Evolutionary conservation across 2,113 vertebrate genomes (phyloP), one percentile per base, ranked within the genome.

Genomic region (Seriola aureovittata): DNA sequence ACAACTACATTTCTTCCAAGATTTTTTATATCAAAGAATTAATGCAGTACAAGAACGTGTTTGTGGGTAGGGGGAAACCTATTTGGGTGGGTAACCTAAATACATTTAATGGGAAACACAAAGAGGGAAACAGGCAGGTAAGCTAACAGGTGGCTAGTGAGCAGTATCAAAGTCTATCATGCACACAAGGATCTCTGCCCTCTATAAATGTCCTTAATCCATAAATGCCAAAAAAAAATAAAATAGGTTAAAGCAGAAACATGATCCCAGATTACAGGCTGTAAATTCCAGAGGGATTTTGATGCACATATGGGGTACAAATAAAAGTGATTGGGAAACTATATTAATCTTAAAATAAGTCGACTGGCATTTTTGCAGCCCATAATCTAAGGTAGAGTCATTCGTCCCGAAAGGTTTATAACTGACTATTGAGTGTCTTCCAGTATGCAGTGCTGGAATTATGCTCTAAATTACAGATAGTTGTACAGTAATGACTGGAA

Each of bases 371-470:
- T 32, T 54, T 57, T 82, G 19, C 68, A 81, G 32, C 42, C 58
- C 58, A 64, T 64, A 64, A 77, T 85, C 32, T 72, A 60, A 1
- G 34, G 40, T 66, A 25, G 5, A 59, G 44, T 46, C 21, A 0
- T 62, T 77, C 4, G 17, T 73, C 50, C 70, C 16, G 57, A 25
- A 75, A 71, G 32, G 34, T 52, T 69, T 65, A 8, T 71, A 29
- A 3, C 23, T 69, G 32, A 69, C 55, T 40, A 4, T 32, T 67
- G 36, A n/a, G 50, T 46, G 36, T 58, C 50, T 19, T 32, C 17
- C 59, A 36, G 32, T 50, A 74, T 57, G 63, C 36, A 75, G 67
- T 60, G 3, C 48, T 71, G 58, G 23, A 11, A 66, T 34, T 36
- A 38, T 25, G 7, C 11, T 71, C 46, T 62, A 59, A 66, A 65